phyloP scores from a whole-genome alignment of 2,888 invertebrate genomes.

The Hirtodrosophila trivittata region DNA sequence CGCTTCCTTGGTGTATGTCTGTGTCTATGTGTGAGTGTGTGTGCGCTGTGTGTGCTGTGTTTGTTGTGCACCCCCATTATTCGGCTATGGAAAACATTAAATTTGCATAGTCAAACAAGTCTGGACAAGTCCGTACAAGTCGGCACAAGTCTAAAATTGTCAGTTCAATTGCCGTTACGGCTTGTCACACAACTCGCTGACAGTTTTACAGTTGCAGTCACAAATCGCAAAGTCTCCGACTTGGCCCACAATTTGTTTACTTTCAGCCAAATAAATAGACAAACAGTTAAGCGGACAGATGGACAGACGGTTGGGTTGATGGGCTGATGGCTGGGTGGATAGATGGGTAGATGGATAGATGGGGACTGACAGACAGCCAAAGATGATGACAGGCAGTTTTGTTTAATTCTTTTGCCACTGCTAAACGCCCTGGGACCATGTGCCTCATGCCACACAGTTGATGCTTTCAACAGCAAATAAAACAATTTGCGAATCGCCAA shows the following conservation, averaged over 20 bases:
- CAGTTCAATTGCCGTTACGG: conserved; percentile 37
- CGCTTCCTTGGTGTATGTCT: too few species aligned
- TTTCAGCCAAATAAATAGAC: conserved; percentile 30
- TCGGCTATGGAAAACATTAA: conserved; percentile 48
- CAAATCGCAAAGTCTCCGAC: conserved; percentile 51
- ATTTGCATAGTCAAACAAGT: conserved; percentile 64
- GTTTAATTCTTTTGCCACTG: conserved; percentile 39
- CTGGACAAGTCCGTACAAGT: conserved; percentile 44
- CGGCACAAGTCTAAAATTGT: conserved; percentile 48
- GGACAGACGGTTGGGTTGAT: background rate
- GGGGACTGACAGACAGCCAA: conserved; percentile 32
- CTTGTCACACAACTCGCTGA: conserved; percentile 71
- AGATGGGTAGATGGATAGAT: background rate
- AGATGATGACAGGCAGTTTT: conserved; percentile 72
- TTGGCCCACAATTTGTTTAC: conserved; percentile 72
- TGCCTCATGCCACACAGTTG: conserved; percentile 12
- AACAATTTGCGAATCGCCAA: conserved; percentile 40
- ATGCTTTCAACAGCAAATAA: conserved; percentile 47
- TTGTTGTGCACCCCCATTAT: conserved; percentile 22
- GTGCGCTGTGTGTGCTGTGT: background rate
- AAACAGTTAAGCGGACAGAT: background rate
- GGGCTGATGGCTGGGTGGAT: background rate
- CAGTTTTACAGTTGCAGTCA: conserved; percentile 64
- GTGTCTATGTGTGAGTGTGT: background rate
- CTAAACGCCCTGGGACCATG: conserved; percentile 15